Conservation (phyloP, 2,113 vertebrate genomes). For the Bungarus multicinctus region DNA sequence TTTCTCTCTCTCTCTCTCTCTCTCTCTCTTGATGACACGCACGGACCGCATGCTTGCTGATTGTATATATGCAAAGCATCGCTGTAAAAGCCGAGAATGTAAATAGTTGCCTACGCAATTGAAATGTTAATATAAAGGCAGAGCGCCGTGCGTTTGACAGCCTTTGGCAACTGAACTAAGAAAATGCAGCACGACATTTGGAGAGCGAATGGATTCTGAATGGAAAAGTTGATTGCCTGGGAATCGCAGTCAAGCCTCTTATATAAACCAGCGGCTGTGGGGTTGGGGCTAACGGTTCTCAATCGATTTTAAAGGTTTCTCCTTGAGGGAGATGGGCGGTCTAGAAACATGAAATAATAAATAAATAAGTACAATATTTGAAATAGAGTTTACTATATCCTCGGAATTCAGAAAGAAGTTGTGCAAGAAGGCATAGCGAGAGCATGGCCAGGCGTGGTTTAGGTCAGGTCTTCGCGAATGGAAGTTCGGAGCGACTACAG, state of each 20-base stretch:
- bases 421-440: not conserved
- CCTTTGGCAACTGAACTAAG: constrained; percentile 29
- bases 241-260: not conserved
- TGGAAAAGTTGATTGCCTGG: not conserved
- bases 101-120: not conserved
- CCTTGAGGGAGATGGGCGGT: not conserved
- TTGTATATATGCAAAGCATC: not conserved
- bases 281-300: not conserved
- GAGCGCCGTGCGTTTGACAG: constrained; percentile 54
- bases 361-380: not conserved
- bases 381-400: not conserved
- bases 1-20: no score
- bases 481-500: not conserved
- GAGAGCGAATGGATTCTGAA: not conserved
- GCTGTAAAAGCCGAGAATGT: not conserved
- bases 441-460: not conserved
- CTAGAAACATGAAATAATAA: not conserved
- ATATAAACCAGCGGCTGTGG: not conserved
- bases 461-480: not conserved
- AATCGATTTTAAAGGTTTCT: not conserved
- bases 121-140: constrained; percentile 38
- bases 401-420: not conserved
- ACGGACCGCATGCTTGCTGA: not conserved
- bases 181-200: not conserved
- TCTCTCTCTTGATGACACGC: not conserved